phyloP scores from a whole-genome alignment of 2,797 vertebrate genomes.

The Emydoidea blandingii region DNA sequence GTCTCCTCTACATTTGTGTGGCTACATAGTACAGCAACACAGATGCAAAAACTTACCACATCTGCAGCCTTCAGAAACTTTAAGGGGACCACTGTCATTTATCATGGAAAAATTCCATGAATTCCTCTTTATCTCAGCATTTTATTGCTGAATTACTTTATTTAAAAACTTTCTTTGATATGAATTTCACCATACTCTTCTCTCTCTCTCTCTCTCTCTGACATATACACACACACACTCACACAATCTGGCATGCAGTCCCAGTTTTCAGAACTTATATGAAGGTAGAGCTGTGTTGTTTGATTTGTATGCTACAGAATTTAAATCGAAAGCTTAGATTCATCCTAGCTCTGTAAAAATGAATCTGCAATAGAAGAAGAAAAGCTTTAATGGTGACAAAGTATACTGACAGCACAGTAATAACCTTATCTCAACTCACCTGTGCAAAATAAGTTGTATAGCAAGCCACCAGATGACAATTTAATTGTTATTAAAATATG shows the following conservation, averaged over 20 bases:
- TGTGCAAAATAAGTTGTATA: not conserved
- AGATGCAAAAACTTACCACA: not conserved
- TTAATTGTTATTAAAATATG: conserved; percentile 49
- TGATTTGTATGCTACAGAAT: not conserved
- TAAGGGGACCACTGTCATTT: not conserved
- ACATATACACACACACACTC: not conserved
- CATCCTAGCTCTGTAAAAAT: not conserved
- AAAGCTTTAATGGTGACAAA: not conserved
- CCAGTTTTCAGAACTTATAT: not conserved
- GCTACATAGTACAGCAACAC: fast-evolving
- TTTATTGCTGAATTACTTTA: not conserved
- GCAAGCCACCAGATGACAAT: not conserved
- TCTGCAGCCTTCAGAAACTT: not conserved
- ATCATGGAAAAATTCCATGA: not conserved
- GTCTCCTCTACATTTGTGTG: not conserved
- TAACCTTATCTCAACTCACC: not conserved
- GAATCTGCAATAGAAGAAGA: not conserved
- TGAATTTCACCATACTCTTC: not conserved
- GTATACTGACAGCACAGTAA: not conserved
- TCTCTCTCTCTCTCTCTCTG: not conserved
- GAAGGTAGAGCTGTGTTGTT: not conserved
- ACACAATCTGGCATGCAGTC: not conserved
- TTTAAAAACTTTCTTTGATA: not conserved
- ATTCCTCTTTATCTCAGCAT: not conserved
- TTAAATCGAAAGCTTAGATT: conserved; percentile 11